These are phyloP conservation scores for Neoarius graeffei DNA, from an alignment of 2,113 vertebrate species.

Conservation along the genomic window DNA sequence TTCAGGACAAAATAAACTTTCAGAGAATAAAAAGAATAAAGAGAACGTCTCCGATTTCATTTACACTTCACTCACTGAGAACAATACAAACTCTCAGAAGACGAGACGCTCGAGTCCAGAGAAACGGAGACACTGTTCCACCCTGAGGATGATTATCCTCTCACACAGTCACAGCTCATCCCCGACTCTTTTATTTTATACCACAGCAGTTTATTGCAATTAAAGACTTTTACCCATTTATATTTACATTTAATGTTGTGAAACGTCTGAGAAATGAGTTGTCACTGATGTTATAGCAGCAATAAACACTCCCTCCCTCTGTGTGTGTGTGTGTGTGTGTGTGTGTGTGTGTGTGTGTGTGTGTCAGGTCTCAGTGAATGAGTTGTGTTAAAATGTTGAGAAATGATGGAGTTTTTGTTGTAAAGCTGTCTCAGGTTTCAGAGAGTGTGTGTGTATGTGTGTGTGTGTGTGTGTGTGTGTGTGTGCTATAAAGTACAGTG, in stretches of 20 bases:
- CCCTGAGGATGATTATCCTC: not conserved
- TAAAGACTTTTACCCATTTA: not conserved
- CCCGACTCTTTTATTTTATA: not conserved
- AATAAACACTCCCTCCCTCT: too few species aligned
- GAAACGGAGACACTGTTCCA: not conserved
- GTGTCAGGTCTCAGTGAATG: not conserved
- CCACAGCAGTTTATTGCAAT: not conserved
- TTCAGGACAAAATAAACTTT: not conserved
- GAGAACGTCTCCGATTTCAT: not conserved
- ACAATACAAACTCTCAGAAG: not conserved
- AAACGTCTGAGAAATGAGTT: too few species aligned
- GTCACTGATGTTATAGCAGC: not conserved
- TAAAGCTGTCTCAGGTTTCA: not conserved
- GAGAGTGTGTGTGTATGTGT: not conserved
- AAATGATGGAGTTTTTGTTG: not conserved
- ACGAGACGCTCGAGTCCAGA: not conserved
- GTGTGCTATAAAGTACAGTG: not conserved
- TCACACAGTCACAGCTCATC: not conserved
- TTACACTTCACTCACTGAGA: not conserved
- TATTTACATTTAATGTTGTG: too few species aligned
- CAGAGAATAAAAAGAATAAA: not conserved
- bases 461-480: slow-evolving; percentile 1
- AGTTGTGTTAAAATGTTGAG: not conserved
- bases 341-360: not conserved
- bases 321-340: too few species aligned